Evolutionary conservation across 2,888 invertebrate species (phyloP), one percentile per base, ranked within the genome.

Genomic region (Stenotaenia linearis): DNA sequence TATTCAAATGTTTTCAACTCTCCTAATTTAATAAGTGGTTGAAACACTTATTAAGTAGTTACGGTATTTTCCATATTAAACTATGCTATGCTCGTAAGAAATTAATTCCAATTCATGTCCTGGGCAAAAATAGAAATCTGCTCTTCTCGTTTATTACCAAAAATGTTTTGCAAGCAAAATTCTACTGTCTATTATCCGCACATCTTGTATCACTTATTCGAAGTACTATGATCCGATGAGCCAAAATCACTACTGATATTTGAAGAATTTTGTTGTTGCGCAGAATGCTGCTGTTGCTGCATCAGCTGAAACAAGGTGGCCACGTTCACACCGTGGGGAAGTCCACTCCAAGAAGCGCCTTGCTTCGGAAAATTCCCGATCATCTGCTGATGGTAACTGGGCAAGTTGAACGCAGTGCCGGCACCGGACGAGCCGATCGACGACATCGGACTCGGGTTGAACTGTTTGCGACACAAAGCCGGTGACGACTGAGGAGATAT

Each of bases 301-400:
- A 79, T 74, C 37, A 81, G 76, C 37, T 80, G 80, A 15, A 79
- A 74, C 28, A 69, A 77, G 12, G 81, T 77, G 21, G 77, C 56
- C 4, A 74, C 80, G 40, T 78, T 80, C 5, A 81, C 50, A n/a
- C 80, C 81, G 18, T 80, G 81, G 3, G 81, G 81, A 25, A 81
- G 75, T 35, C 81, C 81, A 37, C 81, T 78, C 80, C 80, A 81
- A 78, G 79, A 79, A 15, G 80, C 79, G 21, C 81, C 81, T 74
- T 81, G 81, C 30, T 80, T 80, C 25, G 80, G 80, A 74, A 74
- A 69, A 28, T 79, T 75, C 10, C 69, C 69, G 7, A 18, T 23
- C 69, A 61, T 30, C 15, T 45, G 78, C 32, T 61, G 79, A 45
- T 81, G 81, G 35, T 78, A 75, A 15, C 30, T 77, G 28, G 78